Evolutionary conservation across 1,140 invertebrate genomes (phyloP), one percentile per base, ranked within the genome.

Genomic region (Agrilus planipennis): DNA sequence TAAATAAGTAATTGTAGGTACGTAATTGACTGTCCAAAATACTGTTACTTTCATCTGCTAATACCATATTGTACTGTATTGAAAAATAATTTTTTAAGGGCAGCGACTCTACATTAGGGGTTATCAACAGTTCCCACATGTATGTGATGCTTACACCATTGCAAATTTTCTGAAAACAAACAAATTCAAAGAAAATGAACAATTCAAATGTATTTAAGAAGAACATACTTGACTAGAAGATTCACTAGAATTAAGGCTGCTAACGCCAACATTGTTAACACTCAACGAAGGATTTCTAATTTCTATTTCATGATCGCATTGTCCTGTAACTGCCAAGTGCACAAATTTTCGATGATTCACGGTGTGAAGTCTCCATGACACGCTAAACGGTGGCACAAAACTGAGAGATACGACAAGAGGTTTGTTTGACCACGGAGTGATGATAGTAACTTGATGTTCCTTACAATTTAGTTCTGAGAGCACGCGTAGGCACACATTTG

Each of bases 311-410:
- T 44, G 46, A 10, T 58, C 53, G 34, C 49, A 57, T 22, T 61
- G 65, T 7, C 81, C 82, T 42, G 76, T 77, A 4, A 91, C 71
- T 1, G 77, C 74, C 10, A 89, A 74, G 60, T 88, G 79, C 3
- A 89, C 52, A 52, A 85, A 88, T 65, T 90, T 89, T 50, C 80
- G 73, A 15, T 76, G 74, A 44, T 82, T 77, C 6, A 82, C 83
- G 0, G 89, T 90, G 40, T 89, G 78, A 2, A 94, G 66, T 44
- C 82, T 78, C 67, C 86, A 81, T 6, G 71, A 72, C 1, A 82
- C 75, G 48, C 76, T 75, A 53, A 94, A 77, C 1, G 89, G 88
- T 5, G 85, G 77, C 2, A 79, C 72, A 63, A 94, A 91, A 51
- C 81, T 75, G 1, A 94, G 60, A 1, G 70, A 65, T 31, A 84